Evolutionary conservation across 2,113 vertebrate genomes (phyloP).

Genomic region (Microcebus jonahi): DNA sequence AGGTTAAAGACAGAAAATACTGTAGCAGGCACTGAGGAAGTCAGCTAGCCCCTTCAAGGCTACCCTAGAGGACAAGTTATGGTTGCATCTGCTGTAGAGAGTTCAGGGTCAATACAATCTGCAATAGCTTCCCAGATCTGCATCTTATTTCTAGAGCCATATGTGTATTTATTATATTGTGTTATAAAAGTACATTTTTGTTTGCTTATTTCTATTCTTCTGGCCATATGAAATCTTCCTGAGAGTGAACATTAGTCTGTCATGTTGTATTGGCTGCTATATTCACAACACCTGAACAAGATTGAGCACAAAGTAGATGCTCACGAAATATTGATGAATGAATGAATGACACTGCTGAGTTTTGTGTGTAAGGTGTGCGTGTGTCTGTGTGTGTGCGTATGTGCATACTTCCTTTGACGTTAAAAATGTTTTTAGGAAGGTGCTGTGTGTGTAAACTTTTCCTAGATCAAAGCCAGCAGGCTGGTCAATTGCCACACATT

Average conservation of each 20-base stretch:
- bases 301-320: neutral
- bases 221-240: neutral
- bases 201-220: neutral
- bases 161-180: neutral
- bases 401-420: neutral
- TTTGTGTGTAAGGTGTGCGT: neutral
- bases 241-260: neutral
- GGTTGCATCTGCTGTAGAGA: neutral
- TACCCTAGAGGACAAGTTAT: no score
- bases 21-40: neutral
- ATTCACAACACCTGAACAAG: neutral
- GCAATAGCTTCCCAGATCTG: neutral
- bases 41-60: neutral
- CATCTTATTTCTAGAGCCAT: neutral
- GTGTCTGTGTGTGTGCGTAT: neutral
- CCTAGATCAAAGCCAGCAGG: neutral
- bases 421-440: neutral
- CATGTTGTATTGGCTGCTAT: neutral
- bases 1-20: neutral
- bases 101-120: fast-evolving
- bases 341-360: neutral
- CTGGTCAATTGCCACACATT: neutral
- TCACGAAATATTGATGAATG: neutral
- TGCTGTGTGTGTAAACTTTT: neutral
- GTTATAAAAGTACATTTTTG: neutral